These are phyloP conservation scores for Aurelia aurita complex sp. Pacific DNA, from an alignment of 30 jellyfish, hydroid and myxozoan species.

Conservation along the genomic window DNA sequence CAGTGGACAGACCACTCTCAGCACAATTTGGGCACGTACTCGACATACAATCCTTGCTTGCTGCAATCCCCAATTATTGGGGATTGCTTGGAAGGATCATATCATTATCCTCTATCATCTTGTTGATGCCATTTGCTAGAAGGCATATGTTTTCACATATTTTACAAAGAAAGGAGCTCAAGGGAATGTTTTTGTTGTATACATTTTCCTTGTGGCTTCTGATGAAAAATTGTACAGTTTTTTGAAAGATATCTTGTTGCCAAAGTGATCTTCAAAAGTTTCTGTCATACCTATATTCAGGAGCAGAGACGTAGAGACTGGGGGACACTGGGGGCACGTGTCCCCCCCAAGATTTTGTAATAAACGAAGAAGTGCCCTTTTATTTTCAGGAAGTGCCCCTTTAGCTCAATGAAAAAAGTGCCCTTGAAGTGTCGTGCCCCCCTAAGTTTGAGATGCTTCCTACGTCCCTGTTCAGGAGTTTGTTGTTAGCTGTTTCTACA, in stretches of 20 bases:
- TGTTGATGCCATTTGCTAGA: conserved; percentile 31
- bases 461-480: background rate
- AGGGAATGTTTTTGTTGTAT: conserved; percentile 36
- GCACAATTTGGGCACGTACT: too few species aligned
- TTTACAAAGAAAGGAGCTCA: conserved; percentile 40
- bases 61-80: background rate
- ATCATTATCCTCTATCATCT: conserved; percentile 9
- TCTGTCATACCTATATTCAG: conserved; percentile 1
- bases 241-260: background rate
- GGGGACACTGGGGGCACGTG: too few species aligned
- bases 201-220: conserved; percentile 29
- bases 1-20: too few species aligned
- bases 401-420: too few species aligned
- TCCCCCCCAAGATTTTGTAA: too few species aligned
- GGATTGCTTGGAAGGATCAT: conserved; percentile 10
- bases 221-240: conserved; percentile 2
- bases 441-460: too few species aligned
- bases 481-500: conserved; percentile 18
- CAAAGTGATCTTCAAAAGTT: conserved; percentile 20
- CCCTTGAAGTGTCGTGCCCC: too few species aligned
- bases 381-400: too few species aligned
- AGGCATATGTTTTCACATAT: conserved; percentile 44
- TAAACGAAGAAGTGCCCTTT: too few species aligned
- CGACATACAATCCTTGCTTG: too few species aligned
- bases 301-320: too few species aligned